Evolutionary conservation across 1,140 invertebrate genomes (phyloP).

Genomic region (Propsilocerus akamusi): DNA sequence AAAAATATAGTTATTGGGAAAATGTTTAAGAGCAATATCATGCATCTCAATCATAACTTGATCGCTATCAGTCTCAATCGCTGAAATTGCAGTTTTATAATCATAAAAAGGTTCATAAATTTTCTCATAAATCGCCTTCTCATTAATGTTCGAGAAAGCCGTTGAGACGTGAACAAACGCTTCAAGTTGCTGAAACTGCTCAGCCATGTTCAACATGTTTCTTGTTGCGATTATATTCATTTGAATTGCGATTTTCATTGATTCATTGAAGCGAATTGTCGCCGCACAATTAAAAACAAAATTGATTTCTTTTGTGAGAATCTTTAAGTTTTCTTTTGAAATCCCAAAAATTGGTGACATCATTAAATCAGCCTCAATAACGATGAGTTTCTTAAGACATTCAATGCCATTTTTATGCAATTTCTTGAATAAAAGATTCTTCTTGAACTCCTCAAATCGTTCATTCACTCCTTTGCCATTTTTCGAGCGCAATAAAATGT

Average conservation of each 20-base stretch:
- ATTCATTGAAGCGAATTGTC: conserved; percentile 69
- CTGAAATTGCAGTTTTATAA: background rate
- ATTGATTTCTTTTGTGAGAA: conserved; percentile 36
- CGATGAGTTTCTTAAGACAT: background rate
- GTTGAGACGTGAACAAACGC: conserved; percentile 76
- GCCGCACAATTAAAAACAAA: conserved; percentile 78
- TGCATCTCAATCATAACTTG: background rate
- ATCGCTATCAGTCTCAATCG: background rate
- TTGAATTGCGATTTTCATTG: conserved; percentile 38
- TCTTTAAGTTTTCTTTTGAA: conserved; percentile 28
- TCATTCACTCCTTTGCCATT: conserved; percentile 13
- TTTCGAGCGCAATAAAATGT: conserved; percentile 46
- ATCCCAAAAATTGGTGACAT: conserved; percentile 15
- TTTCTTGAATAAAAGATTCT: conserved; percentile 19
- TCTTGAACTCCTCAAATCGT: conserved; percentile 15
- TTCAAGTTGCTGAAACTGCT: conserved; percentile 47
- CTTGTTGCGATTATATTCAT: conserved; percentile 42
- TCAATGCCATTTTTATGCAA: conserved; percentile 13
- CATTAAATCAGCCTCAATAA: background rate
- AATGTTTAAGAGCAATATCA: background rate
- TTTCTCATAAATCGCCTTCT: conserved; percentile 42
- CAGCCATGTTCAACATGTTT: conserved; percentile 31
- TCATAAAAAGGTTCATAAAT: conserved; percentile 30
- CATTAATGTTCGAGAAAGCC: conserved; percentile 69
- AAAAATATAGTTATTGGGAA: background rate